Percentiles rank a stretch among this genome's conserved stretches.
Conservation (phyloP, 1,140 invertebrate species). For the Amyelois transitella region DNA sequence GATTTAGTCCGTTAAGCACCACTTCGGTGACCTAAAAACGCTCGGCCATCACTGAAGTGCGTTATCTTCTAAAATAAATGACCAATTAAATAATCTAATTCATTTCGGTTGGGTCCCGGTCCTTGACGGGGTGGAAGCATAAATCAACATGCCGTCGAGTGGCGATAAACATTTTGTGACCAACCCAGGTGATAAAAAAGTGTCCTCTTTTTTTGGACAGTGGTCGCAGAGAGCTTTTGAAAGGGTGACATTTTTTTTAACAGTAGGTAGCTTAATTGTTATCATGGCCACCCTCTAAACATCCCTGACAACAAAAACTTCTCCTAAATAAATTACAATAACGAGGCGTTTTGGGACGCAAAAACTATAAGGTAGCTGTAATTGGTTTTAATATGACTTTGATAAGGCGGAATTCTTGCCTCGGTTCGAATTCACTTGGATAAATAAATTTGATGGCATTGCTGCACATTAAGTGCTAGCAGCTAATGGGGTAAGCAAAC, state of each 20-base stretch:
- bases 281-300: conserved; percentile 55
- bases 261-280: conserved; percentile 53
- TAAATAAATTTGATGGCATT: conserved; percentile 59
- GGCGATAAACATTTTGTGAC: conserved; percentile 73
- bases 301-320: conserved; percentile 54
- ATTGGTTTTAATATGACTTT: conserved; percentile 42
- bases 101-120: conserved; percentile 46
- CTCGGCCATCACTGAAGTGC: conserved; percentile 33
- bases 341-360: conserved; percentile 37
- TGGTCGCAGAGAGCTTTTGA: conserved; percentile 41
- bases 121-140: conserved; percentile 59
- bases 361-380: conserved; percentile 46
- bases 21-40: conserved; percentile 47
- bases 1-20: conserved; percentile 32
- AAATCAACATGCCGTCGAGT: conserved; percentile 71
- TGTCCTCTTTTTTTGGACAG: conserved; percentile 52
- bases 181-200: conserved; percentile 68
- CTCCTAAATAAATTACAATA: conserved; percentile 59
- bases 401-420: conserved; percentile 50
- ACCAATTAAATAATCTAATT: conserved; percentile 72
- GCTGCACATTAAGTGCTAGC: conserved; percentile 53
- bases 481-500: conserved; percentile 64
- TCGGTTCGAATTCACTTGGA: conserved; percentile 32
- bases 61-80: conserved; percentile 70
- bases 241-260: conserved; percentile 73